Percentiles rank a stretch among this genome's conserved stretches.
These are phyloP conservation scores for Nomada ferruginata DNA, from an alignment of 2,888 invertebrate species.

Conservation along the genomic window DNA sequence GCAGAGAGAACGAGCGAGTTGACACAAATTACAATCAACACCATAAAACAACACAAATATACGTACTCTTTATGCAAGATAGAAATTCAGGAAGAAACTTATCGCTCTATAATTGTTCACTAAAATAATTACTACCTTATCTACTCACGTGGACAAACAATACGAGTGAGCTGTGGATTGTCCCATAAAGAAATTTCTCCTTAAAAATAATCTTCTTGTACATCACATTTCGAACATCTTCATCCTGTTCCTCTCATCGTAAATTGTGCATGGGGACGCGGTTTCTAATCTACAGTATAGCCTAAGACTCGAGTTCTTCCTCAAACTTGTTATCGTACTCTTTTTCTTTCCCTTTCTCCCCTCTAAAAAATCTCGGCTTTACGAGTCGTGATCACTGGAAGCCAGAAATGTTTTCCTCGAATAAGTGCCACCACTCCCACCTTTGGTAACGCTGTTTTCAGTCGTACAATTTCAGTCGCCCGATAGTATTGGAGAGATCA, in stretches of 20 bases:
- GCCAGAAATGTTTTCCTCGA: slow-evolving; percentile 32
- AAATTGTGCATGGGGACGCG: slow-evolving; percentile 40
- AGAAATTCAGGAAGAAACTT: slow-evolving; percentile 54
- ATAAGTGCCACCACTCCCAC: slow-evolving; percentile 31
- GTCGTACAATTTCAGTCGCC: slow-evolving; percentile 37
- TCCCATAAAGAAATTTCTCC: slow-evolving; percentile 46
- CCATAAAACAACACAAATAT: slow-evolving; percentile 52
- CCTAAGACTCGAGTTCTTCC: slow-evolving; percentile 34
- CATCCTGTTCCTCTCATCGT: background rate
- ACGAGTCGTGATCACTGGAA: slow-evolving; percentile 37
- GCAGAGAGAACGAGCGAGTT: slow-evolving; percentile 71
- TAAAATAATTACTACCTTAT: slow-evolving; percentile 52
- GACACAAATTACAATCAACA: slow-evolving; percentile 62
- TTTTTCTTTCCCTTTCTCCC: no score
- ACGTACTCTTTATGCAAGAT: slow-evolving; percentile 25
- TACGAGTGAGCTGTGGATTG: slow-evolving; percentile 43
- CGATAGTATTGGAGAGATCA: slow-evolving; percentile 25
- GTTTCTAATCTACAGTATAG: slow-evolving; percentile 40
- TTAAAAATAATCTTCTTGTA: slow-evolving; percentile 64
- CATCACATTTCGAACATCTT: slow-evolving; percentile 60
- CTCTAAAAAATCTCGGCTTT: slow-evolving; percentile 2
- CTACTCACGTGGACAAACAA: slow-evolving; percentile 36
- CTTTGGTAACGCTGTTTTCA: slow-evolving; percentile 58
- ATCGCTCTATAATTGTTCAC: slow-evolving; percentile 38
- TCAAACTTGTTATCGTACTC: slow-evolving; percentile 18